Conservation (phyloP, 2,888 invertebrate genomes). For the Rhyacophila evoluta region DNA sequence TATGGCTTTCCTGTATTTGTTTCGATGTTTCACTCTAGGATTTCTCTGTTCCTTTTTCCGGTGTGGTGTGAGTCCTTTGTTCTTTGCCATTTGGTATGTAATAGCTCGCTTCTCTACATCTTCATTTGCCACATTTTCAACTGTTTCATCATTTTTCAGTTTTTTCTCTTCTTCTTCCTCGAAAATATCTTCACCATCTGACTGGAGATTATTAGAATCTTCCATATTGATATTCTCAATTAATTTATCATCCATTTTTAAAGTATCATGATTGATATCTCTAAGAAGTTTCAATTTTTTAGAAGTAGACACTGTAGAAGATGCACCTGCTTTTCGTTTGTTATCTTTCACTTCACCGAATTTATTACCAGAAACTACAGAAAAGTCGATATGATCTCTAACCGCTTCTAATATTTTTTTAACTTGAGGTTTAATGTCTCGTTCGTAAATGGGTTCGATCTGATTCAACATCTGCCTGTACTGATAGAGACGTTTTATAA, state of each 20-base stretch:
- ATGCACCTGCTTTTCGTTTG: background rate
- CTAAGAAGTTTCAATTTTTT: constrained; percentile 66
- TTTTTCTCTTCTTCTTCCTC: constrained; percentile 59
- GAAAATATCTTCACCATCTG: constrained; percentile 43
- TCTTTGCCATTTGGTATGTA: constrained; percentile 95
- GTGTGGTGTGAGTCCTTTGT: constrained; percentile 92
- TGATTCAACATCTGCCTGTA: constrained; percentile 82
- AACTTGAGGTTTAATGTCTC: constrained; percentile 77
- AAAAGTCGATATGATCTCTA: constrained; percentile 59
- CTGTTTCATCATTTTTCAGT: constrained; percentile 58
- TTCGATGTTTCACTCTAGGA: constrained; percentile 94
- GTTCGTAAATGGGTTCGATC: constrained; percentile 77
- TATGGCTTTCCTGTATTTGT: constrained; percentile 92
- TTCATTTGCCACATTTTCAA: constrained; percentile 57
- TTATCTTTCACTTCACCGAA: background rate
- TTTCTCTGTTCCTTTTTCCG: constrained; percentile 94
- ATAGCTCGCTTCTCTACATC: constrained; percentile 79
- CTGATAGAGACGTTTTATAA: constrained; percentile 85
- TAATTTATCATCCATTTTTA: constrained; percentile 57
- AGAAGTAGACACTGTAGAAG: constrained; percentile 38
- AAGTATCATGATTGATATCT: constrained; percentile 59
- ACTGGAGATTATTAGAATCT: background rate
- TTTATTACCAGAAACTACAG: background rate
- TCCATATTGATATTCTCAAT: constrained; percentile 64
- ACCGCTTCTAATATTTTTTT: constrained; percentile 72